Conservation (phyloP, 2,888 invertebrate species). For the Sinelater perroti region DNA sequence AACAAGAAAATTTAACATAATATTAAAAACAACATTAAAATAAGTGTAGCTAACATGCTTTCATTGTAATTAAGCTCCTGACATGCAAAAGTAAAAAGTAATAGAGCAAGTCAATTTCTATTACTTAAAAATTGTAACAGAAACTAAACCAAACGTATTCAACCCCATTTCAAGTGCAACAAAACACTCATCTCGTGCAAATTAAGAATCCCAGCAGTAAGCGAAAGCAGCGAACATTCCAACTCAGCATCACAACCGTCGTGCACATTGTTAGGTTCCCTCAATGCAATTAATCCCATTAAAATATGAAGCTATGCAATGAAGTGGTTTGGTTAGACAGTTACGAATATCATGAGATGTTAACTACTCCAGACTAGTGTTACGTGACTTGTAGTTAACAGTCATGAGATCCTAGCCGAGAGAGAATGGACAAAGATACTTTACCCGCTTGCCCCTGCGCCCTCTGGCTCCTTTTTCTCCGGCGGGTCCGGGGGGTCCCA, state of each 20-base stretch:
- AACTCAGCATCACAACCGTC: not conserved
- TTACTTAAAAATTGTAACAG: no score
- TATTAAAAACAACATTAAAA: slow-evolving; percentile 6
- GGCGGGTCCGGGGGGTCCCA: slow-evolving; percentile 77
- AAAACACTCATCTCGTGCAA: not conserved
- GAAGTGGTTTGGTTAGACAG: slow-evolving; percentile 54
- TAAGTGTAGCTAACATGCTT: no score
- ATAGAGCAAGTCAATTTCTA: no score
- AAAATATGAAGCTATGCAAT: slow-evolving; percentile 58
- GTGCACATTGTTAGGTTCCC: slow-evolving; percentile 24
- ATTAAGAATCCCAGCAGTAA: slow-evolving; percentile 25
- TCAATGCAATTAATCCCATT: slow-evolving; percentile 30
- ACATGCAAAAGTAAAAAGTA: no score
- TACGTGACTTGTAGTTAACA: slow-evolving; percentile 23
- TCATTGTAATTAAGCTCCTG: no score
- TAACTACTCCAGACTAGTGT: slow-evolving; percentile 26
- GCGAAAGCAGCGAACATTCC: slow-evolving; percentile 27
- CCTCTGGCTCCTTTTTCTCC: slow-evolving; percentile 93
- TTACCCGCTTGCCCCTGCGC: slow-evolving; percentile 94
- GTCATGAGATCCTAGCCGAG: slow-evolving; percentile 36
- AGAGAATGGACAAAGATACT: slow-evolving; percentile 53
- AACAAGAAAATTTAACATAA: slow-evolving; percentile 18
- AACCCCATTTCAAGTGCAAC: not conserved
- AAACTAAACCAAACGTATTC: no score
- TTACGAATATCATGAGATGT: slow-evolving; percentile 46